These are phyloP conservation scores for Protonemura montana DNA, from an alignment of 2,888 invertebrate genomes.

Conservation along the genomic window DNA sequence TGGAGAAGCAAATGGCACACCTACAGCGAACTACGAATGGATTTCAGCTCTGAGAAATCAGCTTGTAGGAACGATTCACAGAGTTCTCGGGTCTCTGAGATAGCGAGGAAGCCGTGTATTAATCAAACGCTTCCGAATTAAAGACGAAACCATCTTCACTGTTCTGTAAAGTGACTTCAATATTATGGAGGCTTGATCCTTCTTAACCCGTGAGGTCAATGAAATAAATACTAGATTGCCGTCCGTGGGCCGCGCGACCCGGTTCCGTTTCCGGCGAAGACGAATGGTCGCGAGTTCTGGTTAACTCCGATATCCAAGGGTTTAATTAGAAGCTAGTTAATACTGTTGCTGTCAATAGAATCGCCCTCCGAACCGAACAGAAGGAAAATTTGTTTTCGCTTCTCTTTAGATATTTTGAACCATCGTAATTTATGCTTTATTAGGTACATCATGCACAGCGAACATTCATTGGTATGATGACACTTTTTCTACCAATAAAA, in stretches of 20 bases:
- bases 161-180: neutral
- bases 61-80: neutral
- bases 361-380: neutral
- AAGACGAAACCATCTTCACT: constrained; percentile 29
- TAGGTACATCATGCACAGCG: too few relatives aligned
- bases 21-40: neutral
- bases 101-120: constrained; percentile 34
- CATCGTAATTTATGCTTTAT: neutral
- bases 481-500: too few relatives aligned
- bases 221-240: neutral
- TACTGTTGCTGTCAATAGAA: neutral
- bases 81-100: neutral
- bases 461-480: too few relatives aligned
- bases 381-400: neutral
- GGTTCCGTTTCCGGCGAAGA: neutral
- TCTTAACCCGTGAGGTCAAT: neutral
- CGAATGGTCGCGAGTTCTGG: neutral
- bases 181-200: neutral
- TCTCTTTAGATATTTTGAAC: neutral
- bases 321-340: neutral
- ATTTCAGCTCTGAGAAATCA: neutral
- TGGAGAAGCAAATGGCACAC: constrained; percentile 8
- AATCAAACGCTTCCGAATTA: constrained; percentile 45
- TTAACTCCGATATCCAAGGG: neutral
- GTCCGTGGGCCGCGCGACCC: neutral